These are phyloP conservation scores for Agelas oroides DNA, from an alignment of 37 sponge, comb jelly and placozoan genomes.

Conservation along the genomic window DNA sequence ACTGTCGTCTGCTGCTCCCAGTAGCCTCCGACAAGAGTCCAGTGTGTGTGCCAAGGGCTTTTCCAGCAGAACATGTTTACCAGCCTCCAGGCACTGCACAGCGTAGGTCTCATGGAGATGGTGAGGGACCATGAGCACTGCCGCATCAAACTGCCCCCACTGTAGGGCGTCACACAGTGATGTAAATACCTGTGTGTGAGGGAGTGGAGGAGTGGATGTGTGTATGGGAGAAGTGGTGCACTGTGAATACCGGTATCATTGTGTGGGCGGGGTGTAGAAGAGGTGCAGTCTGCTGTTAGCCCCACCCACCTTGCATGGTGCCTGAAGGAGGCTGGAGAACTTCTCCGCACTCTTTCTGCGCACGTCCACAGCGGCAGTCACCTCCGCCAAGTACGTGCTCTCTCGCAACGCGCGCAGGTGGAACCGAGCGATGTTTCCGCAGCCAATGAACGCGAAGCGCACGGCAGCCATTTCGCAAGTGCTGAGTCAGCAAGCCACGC, in stretches of 20 bases:
- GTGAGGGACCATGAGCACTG: conserved; percentile 60
- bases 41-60: conserved; percentile 62
- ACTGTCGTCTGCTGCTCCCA: conserved; percentile 19
- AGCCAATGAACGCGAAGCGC: conserved; percentile 51
- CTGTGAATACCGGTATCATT: too few relatives aligned
- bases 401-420: conserved; percentile 43
- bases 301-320: too few relatives aligned
- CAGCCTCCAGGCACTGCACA: conserved; percentile 30
- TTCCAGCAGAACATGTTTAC: conserved; percentile 72
- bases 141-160: conserved; percentile 50
- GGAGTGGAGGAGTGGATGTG: too few relatives aligned
- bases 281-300: too few relatives aligned
- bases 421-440: conserved; percentile 37
- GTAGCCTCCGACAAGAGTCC: conserved; percentile 17
- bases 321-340: background rate
- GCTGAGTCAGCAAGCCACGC: too few relatives aligned
- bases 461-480: background rate
- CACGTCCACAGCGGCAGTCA: conserved; percentile 42
- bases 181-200: background rate
- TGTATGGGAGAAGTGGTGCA: too few relatives aligned
- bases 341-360: conserved; percentile 4
- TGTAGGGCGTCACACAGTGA: background rate
- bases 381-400: background rate
- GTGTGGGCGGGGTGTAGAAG: too few relatives aligned
- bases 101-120: conserved; percentile 57